These are phyloP conservation scores for Anarhynchus alexandrinus DNA, from an alignment of 2,113 vertebrate genomes.

Conservation along the genomic window DNA sequence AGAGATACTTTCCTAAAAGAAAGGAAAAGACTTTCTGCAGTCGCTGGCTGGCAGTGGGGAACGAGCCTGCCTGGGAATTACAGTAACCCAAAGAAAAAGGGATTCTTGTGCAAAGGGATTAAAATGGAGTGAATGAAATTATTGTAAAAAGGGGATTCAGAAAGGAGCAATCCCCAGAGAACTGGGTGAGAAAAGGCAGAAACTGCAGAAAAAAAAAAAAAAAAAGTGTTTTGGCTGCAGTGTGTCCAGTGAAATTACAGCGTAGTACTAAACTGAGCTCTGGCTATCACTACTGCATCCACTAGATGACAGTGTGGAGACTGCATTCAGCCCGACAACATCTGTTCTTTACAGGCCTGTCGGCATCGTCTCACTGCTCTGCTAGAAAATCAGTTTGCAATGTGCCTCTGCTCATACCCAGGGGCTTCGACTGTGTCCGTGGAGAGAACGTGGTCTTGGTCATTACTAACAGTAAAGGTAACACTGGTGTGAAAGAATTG, in stretches of 20 bases:
- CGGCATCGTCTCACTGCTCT: background rate
- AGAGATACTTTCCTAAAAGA: background rate
- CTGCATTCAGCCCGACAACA: background rate
- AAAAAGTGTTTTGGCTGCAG: background rate
- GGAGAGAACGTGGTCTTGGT: background rate
- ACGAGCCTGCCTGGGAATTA: background rate
- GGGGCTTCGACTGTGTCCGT: fast-evolving
- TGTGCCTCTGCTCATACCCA: background rate
- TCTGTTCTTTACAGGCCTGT: background rate
- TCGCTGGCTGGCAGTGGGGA: background rate
- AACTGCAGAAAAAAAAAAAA: background rate
- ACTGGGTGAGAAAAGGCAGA: background rate
- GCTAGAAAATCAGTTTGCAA: background rate
- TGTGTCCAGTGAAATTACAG: background rate
- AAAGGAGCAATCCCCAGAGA: background rate
- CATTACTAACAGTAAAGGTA: too few species aligned
- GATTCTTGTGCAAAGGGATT: background rate
- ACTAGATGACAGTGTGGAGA: constrained; percentile 60
- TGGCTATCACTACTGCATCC: background rate
- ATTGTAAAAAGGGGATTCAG: background rate
- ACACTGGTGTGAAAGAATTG: background rate
- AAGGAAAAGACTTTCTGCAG: background rate
- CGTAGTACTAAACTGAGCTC: background rate
- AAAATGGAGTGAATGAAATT: background rate
- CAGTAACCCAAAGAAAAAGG: background rate